Base-by-base conservation (phyloP, 2,797 vertebrate genomes). In the Phataginus tricuspis region DNA sequence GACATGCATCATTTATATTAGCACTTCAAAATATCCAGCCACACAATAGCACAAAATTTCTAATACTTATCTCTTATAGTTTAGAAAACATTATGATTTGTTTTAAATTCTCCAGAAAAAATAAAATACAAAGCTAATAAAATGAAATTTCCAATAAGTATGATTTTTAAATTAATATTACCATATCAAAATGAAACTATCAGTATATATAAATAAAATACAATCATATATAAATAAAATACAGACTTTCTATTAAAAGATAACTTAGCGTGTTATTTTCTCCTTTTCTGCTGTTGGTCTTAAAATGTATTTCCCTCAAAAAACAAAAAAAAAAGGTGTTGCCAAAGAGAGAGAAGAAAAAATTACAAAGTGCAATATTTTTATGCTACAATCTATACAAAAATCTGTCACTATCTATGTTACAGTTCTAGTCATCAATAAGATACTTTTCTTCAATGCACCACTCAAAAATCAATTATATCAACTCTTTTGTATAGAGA, bases 401-500 rank as follows among this genome's bases (percentile, higher is more conserved):
- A 98, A 98, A 97, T 96, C 96, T 98, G 98, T 98, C 98, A 97
- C 72, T 51, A 97, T 97, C 97, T 97, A 97, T 97, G 98, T 98
- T 98, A 97, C 98, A 98, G 98, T 98, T 94, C 95, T 91, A 98
- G 95, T 94, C 98, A 98, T 99, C 98, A 98, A 98, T 98, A 99
- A 98, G 57, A 96, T 94, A 96, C 31, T 93, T 96, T 94, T 96
- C 92, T 90, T 89, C 57, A 98, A 98, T 96, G 96, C 94, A 92
- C 97, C 29, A 86, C 96, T 99, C 98, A 98, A 98, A 99, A 99
- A 99, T 99, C 98, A 99, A 98, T 99, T 98, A 98, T 98, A 98
- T 98, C 97, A 98, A 98, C 98, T 98, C 98, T 98, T 99, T 98
- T 98, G 98, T 99, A 98, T 98, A 98, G 96, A 98, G 98, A 98